Conservation (phyloP, 2,888 invertebrate genomes). For the Clepsis dumicolana region DNA sequence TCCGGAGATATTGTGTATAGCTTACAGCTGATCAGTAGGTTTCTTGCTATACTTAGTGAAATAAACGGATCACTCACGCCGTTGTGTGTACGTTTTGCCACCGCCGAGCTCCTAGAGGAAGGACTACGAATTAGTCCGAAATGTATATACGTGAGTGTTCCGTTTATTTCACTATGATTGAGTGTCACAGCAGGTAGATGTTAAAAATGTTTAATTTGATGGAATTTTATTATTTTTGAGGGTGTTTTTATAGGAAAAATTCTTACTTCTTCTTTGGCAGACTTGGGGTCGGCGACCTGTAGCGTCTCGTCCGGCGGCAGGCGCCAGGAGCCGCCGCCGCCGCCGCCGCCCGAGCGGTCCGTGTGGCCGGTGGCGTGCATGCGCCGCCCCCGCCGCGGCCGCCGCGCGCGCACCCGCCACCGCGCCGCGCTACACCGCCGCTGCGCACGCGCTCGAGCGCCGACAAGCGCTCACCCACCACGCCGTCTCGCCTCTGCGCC, state of each 20-base stretch:
- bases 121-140: too few relatives aligned
- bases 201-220: too few relatives aligned
- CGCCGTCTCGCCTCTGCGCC: conserved; percentile 57
- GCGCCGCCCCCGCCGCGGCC: conserved; percentile 86
- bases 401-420: conserved; percentile 88
- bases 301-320: conserved; percentile 96
- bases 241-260: too few relatives aligned
- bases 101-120: too few relatives aligned
- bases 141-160: too few relatives aligned
- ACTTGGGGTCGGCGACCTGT: conserved; percentile 95
- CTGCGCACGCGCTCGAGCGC: conserved; percentile 56
- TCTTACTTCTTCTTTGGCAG: conserved; percentile 91
- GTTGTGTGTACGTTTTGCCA: too few relatives aligned
- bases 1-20: neutral
- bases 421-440: conserved; percentile 82
- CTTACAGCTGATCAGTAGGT: neutral
- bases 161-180: too few relatives aligned
- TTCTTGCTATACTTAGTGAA: neutral
- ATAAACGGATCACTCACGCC: too few relatives aligned
- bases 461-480: conserved; percentile 53
- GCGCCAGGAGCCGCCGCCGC: conserved; percentile 92
- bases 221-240: too few relatives aligned
- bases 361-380: conserved; percentile 96
- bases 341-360: conserved; percentile 91
- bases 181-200: too few relatives aligned